Evolutionary conservation across 2,113 vertebrate species (phyloP).

Genomic region (Cololabis saira): DNA sequence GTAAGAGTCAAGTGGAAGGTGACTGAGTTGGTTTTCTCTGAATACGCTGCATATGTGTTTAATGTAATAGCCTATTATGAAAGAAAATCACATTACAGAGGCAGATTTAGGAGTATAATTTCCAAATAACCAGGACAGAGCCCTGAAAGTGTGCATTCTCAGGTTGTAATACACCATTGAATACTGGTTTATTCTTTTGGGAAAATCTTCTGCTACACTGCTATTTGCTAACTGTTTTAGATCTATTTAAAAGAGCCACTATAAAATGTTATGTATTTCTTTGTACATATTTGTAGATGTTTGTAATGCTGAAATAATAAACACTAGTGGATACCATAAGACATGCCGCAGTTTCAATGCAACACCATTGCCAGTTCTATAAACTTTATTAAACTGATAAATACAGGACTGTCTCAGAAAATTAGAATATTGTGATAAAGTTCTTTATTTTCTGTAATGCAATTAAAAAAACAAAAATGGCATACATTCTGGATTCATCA

Average conservation of each 20-base stretch:
- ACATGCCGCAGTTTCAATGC: background rate
- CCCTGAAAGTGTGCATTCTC: background rate
- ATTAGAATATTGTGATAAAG: no score
- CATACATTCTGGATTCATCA: no score
- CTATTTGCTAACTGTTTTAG: no score
- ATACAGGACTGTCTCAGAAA: no score
- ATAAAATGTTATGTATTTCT: no score
- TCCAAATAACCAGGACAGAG: background rate
- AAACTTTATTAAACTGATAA: no score
- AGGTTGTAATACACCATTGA: background rate
- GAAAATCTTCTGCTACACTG: constrained; percentile 1
- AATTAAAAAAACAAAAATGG: no score
- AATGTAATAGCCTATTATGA: background rate
- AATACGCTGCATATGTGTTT: constrained; percentile 10
- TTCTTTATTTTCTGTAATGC: no score
- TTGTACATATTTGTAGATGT: background rate
- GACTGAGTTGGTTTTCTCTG: background rate
- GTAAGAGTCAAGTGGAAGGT: constrained; percentile 5
- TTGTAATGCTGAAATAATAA: background rate
- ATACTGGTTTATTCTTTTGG: constrained; percentile 29
- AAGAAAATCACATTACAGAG: background rate
- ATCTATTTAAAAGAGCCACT: no score
- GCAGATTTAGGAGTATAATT: background rate
- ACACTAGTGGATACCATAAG: background rate
- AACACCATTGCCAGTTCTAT: background rate